Evolutionary conservation across 2,797 vertebrate genomes (phyloP), one percentile per base, ranked within the genome.

Genomic region (Pantherophis alleghaniensis): DNA sequence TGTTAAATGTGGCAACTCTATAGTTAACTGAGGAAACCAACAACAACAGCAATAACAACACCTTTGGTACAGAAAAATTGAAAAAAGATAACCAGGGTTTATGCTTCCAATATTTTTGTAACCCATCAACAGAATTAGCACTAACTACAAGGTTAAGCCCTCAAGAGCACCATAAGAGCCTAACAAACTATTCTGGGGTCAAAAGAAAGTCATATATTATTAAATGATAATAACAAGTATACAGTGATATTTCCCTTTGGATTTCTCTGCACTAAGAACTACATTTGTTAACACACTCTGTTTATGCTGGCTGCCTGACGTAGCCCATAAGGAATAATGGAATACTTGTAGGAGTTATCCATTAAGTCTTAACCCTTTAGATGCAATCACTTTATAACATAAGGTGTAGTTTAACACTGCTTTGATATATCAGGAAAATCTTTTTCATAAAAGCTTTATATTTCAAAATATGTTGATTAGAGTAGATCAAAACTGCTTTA

Each of bases 111-210:
- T 32, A 11, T 28, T 94, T 92, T 69, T 91, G 37, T 51, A 32
- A 90, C 92, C 26, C 89, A 79, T 79, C 94, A 69, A 59, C 47
- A 92, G n/a, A 47, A 56, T 86, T 86, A 83, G 66, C 7, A 63
- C 63, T 55, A 18, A 22, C 24, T 89, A n/a, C 42, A 55, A 61
- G 6, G 26, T 89, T 88, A 28, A 69, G 10, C 22, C 91, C 10
- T 20, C 28, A 28, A 22, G 22, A 60, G 5, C 3, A 91, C 20
- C 24, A 63, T 24, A 24, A 90, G 22, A 86, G 1, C 66, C 14
- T 32, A 69, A 69, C 14, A 32, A 69, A 63, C 57, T 83, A 10
- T 22, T 47, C 37, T 69, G 12, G 20, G 90, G 22, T 91, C 86
- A 91, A 93, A 93, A 90, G 24, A 69, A 74, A 90, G 42, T 55